Percentiles rank a stretch among this genome's conserved stretches.
Conservation (phyloP, 1,140 invertebrate species). For the Drosophila sulfurigaster region DNA sequence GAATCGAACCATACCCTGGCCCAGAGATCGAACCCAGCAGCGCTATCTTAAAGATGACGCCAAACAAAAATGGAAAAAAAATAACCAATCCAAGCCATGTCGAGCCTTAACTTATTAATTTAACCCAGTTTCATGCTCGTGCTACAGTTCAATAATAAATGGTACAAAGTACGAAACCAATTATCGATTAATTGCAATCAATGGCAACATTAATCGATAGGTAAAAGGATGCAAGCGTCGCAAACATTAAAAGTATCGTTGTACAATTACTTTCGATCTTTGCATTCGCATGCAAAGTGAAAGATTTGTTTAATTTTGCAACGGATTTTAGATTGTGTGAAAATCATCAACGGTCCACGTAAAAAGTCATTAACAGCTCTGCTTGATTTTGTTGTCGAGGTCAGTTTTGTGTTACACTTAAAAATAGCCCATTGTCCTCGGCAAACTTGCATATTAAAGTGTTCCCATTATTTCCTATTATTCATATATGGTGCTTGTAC, state of each 20-base stretch:
- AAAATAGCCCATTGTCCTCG: neutral
- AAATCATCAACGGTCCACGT: neutral
- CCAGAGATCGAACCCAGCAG: conserved; percentile 49
- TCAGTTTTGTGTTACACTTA: conserved; percentile 30
- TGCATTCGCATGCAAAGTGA: conserved; percentile 13
- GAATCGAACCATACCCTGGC: conserved; percentile 34
- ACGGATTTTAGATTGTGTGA: conserved; percentile 1
- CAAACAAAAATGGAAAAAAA: conserved; percentile 4
- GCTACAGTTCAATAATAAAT: conserved; percentile 52
- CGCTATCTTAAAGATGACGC: conserved; percentile 60
- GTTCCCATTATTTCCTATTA: neutral
- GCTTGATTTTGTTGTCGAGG: conserved; percentile 42
- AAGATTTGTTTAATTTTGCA: conserved; percentile 4
- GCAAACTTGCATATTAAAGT: neutral
- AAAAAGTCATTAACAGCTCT: neutral
- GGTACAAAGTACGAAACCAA: conserved; percentile 7
- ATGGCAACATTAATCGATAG: conserved; percentile 11
- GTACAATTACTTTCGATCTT: conserved; percentile 13
- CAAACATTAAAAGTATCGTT: conserved; percentile 6
- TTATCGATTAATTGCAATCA: conserved; percentile 27
- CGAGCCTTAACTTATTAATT: conserved; percentile 66
- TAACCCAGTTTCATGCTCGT: conserved; percentile 66
- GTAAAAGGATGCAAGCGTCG: neutral
- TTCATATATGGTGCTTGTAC: neutral
- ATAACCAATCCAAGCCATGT: conserved; percentile 17